phyloP scores from a whole-genome alignment of 1,140 invertebrate genomes.

The Cheumatopsyche charites region DNA sequence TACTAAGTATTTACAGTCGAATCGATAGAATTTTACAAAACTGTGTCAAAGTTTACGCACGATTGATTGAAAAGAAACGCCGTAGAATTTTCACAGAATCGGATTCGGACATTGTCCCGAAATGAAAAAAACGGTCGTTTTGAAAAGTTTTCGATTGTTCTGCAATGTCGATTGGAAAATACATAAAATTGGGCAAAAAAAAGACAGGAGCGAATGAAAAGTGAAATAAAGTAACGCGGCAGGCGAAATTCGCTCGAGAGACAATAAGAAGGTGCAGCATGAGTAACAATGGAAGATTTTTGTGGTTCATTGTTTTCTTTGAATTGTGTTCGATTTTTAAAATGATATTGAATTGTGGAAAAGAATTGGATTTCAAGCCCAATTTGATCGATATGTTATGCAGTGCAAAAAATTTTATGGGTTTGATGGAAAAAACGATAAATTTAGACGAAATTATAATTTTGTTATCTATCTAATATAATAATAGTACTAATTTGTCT shows the following conservation, averaged over 20 bases:
- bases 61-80: slow-evolving; percentile 17
- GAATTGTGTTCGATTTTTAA: not conserved
- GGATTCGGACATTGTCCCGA: not conserved
- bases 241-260: not conserved
- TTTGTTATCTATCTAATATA: too few relatives aligned
- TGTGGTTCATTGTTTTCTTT: slow-evolving; percentile 6
- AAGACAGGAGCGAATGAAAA: not conserved
- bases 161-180: not conserved
- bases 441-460: too few relatives aligned
- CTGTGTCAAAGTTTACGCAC: slow-evolving; percentile 26
- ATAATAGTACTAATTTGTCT: too few relatives aligned
- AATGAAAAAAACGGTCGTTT: not conserved
- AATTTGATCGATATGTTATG: too few relatives aligned
- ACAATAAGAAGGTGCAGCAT: slow-evolving; percentile 1
- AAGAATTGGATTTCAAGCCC: too few relatives aligned
- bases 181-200: not conserved
- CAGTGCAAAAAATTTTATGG: too few relatives aligned
- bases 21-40: not conserved
- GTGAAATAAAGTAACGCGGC: not conserved
- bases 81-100: not conserved
- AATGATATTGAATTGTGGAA: too few relatives aligned
- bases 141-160: not conserved
- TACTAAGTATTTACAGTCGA: too few relatives aligned
- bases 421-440: too few relatives aligned
- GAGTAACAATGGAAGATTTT: slow-evolving; percentile 12